phyloP scores from a whole-genome alignment of 2,797 vertebrate species.

The Phoebastria nigripes region DNA sequence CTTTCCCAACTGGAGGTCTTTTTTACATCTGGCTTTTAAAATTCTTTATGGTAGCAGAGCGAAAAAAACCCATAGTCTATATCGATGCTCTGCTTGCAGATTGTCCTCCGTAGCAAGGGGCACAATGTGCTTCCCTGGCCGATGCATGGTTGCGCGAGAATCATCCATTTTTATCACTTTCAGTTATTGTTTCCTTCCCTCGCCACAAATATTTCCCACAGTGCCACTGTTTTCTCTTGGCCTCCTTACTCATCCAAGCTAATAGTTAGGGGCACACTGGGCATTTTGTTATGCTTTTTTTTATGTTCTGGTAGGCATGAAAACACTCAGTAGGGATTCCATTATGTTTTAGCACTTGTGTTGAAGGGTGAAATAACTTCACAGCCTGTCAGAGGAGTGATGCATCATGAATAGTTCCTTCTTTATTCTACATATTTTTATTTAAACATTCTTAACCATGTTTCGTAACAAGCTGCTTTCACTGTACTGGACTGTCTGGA shows the following conservation, averaged over 20 bases:
- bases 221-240: slow-evolving; percentile 43
- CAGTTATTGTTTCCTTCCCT: slow-evolving; percentile 28
- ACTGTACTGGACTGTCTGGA: slow-evolving; percentile 1
- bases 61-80: background rate
- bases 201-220: slow-evolving; percentile 52
- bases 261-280: slow-evolving; percentile 53
- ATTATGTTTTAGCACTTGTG: slow-evolving; percentile 57
- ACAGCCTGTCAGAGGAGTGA: slow-evolving; percentile 49
- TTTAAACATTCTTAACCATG: slow-evolving; percentile 8
- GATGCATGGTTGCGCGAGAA: background rate
- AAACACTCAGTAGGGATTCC: slow-evolving; percentile 63
- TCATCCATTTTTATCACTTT: slow-evolving; percentile 52
- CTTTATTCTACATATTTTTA: slow-evolving; percentile 50
- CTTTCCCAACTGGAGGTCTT: background rate
- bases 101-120: background rate
- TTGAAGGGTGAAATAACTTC: slow-evolving; percentile 60
- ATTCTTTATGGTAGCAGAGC: background rate
- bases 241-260: slow-evolving; percentile 57
- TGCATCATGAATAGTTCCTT: slow-evolving; percentile 43
- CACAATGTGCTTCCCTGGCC: background rate
- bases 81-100: background rate
- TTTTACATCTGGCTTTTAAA: background rate
- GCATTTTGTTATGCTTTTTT: slow-evolving; percentile 49
- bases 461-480: slow-evolving; percentile 43
- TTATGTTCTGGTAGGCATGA: slow-evolving; percentile 52